phyloP scores from a whole-genome alignment of 2,113 vertebrate genomes.

The Chaetura pelagica region DNA sequence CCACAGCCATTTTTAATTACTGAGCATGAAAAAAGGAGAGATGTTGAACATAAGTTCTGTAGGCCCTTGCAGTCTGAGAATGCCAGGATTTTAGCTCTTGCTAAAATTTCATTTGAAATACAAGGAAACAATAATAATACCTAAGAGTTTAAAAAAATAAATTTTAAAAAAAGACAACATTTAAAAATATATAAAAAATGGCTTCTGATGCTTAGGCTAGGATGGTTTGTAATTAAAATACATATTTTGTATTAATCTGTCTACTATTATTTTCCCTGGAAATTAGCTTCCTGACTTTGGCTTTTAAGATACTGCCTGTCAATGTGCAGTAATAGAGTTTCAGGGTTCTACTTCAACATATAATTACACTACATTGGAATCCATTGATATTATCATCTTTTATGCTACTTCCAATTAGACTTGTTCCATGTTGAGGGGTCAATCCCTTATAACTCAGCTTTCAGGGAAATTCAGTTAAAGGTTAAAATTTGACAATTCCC shows the following conservation, averaged over 20 bases:
- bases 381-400: conserved; percentile 59
- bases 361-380: conserved; percentile 42
- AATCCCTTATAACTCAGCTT: background rate
- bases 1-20: conserved; percentile 85
- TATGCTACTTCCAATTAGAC: conserved; percentile 63
- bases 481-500: conserved; percentile 18
- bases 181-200: background rate
- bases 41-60: conserved; percentile 75
- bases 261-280: conserved; percentile 53
- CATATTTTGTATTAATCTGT: conserved; percentile 28
- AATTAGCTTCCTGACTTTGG: conserved; percentile 38
- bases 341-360: conserved; percentile 52
- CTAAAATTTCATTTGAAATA: conserved; percentile 20
- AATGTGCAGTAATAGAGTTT: conserved; percentile 22
- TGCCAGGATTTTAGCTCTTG: conserved; percentile 37
- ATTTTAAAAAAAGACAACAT: background rate
- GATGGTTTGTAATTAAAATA: conserved; percentile 48
- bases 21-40: conserved; percentile 68
- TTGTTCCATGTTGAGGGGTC: conserved; percentile 34
- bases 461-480: conserved; percentile 16
- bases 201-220: background rate
- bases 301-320: conserved; percentile 54
- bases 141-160: background rate
- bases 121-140: conserved; percentile 11
- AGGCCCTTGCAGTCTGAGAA: conserved; percentile 42